phyloP scores from a whole-genome alignment of 1,140 invertebrate genomes.

The Maniola jurtina region DNA sequence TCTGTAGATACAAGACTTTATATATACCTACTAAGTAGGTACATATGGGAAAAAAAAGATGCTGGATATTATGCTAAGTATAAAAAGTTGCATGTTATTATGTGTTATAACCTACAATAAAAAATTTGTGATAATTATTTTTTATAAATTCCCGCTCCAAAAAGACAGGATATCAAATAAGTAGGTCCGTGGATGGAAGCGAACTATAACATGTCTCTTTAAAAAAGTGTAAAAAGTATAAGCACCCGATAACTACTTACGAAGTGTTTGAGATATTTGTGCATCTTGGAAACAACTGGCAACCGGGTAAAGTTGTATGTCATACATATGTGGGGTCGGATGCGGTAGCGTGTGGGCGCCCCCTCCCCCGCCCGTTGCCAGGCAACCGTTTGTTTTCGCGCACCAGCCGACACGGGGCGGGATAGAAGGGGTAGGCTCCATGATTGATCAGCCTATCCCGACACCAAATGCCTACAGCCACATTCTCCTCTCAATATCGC shows the following conservation, averaged over 20 bases:
- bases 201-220: too few species aligned
- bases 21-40: too few species aligned
- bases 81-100: too few species aligned
- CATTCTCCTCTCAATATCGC: constrained; percentile 44
- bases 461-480: constrained; percentile 68
- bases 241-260: background rate
- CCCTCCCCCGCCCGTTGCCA: constrained; percentile 58
- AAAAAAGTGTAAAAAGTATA: background rate
- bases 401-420: constrained; percentile 62
- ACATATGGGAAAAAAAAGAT: too few species aligned
- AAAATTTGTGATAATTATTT: too few species aligned
- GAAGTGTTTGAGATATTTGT: constrained; percentile 13
- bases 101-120: too few species aligned
- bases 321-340: constrained; percentile 58
- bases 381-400: constrained; percentile 75
- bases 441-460: constrained; percentile 77
- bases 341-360: constrained; percentile 58
- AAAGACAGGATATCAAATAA: too few species aligned
- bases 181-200: too few species aligned
- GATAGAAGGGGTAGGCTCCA: constrained; percentile 73
- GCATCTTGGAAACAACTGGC: constrained; percentile 32
- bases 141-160: too few species aligned
- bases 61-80: too few species aligned
- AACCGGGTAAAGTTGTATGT: constrained; percentile 38
- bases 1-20: too few species aligned